Evolutionary conservation across 2,888 invertebrate genomes (phyloP).

Genomic region (Ypsolopha scabrella): DNA sequence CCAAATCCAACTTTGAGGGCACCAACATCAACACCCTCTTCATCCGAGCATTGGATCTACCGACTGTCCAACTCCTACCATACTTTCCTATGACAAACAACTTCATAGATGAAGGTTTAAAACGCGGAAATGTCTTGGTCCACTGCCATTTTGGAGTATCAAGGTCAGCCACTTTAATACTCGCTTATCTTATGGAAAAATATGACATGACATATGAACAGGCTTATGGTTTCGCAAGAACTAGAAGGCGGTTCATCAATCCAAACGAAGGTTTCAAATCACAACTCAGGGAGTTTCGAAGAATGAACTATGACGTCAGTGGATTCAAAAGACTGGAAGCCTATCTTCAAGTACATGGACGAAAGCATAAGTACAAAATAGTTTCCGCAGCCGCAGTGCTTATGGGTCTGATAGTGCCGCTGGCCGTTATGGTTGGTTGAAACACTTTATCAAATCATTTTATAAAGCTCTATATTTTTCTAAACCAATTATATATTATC

Average conservation of each 20-base stretch:
- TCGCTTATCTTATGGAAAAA: constrained; percentile 94
- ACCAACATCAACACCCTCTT: constrained; percentile 49
- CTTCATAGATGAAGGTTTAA: constrained; percentile 69
- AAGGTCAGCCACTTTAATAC: constrained; percentile 93
- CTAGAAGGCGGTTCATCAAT: constrained; percentile 89
- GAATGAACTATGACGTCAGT: constrained; percentile 43
- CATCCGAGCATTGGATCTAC: constrained; percentile 60
- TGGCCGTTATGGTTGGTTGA: constrained; percentile 38
- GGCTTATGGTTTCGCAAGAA: constrained; percentile 88
- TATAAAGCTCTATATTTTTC: background rate
- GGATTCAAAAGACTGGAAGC: constrained; percentile 46
- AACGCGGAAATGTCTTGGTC: constrained; percentile 80
- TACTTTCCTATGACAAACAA: constrained; percentile 63
- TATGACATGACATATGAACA: constrained; percentile 85
- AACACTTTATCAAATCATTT: background rate
- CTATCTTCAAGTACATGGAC: constrained; percentile 44
- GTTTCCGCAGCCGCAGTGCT: constrained; percentile 44
- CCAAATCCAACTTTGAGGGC: constrained; percentile 42
- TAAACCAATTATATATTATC: background rate
- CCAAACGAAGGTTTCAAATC: constrained; percentile 96
- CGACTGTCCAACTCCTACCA: constrained; percentile 51
- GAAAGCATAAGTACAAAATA: constrained; percentile 51
- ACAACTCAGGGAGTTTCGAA: constrained; percentile 80
- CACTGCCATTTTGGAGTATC: constrained; percentile 98
- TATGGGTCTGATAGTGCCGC: constrained; percentile 44